Evolutionary conservation across 2,113 vertebrate genomes (phyloP).

Genomic region (Sylvicapra grimmia): DNA sequence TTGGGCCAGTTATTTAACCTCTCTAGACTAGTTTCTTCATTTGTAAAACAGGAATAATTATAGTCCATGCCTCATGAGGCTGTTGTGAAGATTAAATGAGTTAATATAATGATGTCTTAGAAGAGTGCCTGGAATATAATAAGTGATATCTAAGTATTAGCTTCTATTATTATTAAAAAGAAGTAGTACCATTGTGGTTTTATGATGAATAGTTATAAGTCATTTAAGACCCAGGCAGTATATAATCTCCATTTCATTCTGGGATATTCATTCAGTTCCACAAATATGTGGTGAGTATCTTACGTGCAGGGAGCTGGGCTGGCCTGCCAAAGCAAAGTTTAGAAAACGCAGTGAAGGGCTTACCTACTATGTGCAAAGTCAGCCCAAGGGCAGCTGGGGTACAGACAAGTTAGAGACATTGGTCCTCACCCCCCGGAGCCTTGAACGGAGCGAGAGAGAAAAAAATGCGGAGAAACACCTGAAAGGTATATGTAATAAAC

Average conservation of each 20-base stretch:
- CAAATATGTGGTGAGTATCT: neutral
- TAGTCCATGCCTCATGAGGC: neutral
- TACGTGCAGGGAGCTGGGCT: accelerated
- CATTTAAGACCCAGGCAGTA: neutral
- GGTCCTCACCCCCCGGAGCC: neutral
- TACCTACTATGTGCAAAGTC: neutral
- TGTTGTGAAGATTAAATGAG: neutral
- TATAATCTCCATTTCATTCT: neutral
- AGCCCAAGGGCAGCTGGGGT: neutral
- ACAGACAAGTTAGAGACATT: neutral
- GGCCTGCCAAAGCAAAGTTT: neutral
- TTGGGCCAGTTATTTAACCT: neutral
- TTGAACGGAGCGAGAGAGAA: neutral
- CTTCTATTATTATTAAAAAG: neutral
- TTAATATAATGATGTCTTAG: neutral
- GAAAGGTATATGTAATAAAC: neutral
- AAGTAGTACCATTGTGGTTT: neutral
- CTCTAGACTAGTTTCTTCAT: neutral
- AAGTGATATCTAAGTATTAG: neutral
- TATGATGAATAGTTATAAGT: too few species aligned
- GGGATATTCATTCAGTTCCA: neutral
- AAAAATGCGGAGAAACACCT: neutral
- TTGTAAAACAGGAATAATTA: neutral
- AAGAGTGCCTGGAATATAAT: neutral
- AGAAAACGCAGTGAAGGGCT: neutral